Conservation (phyloP, 2,797 vertebrate species). For the Telmatherina bonti region DNA sequence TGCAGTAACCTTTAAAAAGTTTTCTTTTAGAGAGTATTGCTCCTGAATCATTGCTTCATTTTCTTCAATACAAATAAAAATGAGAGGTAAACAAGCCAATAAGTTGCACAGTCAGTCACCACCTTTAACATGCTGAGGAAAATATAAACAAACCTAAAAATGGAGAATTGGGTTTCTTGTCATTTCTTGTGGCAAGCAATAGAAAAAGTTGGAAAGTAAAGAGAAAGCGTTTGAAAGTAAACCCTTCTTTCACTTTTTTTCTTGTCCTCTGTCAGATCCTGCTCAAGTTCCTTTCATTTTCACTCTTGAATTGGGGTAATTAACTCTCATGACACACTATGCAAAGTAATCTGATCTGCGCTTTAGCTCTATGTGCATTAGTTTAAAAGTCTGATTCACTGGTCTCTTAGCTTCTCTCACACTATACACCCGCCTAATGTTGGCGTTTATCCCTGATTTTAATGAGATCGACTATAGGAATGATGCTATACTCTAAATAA, state of each 20-base stretch:
- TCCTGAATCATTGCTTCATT: slow-evolving; percentile 17
- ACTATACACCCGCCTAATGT: slow-evolving; percentile 23
- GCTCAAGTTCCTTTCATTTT: slow-evolving; percentile 65
- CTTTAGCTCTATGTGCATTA: slow-evolving; percentile 65
- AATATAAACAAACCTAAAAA: slow-evolving; percentile 14
- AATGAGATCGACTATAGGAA: slow-evolving; percentile 69
- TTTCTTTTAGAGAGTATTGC: background rate
- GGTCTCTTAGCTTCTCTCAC: slow-evolving; percentile 18
- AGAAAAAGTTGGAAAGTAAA: slow-evolving; percentile 21
- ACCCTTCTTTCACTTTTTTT: slow-evolving; percentile 31
- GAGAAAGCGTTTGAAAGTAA: slow-evolving; percentile 31
- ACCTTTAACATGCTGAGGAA: background rate
- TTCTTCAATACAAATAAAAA: slow-evolving; percentile 13
- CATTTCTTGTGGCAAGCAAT: slow-evolving; percentile 20
- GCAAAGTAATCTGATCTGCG: slow-evolving; percentile 65
- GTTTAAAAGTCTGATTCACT: slow-evolving; percentile 57
- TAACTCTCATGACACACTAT: slow-evolving; percentile 74
- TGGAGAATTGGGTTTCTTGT: slow-evolving; percentile 21
- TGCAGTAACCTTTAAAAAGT: slow-evolving; percentile 7
- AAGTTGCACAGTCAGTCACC: slow-evolving; percentile 2
- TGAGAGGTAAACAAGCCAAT: slow-evolving; percentile 14
- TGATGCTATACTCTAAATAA: slow-evolving; percentile 62
- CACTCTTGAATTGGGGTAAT: slow-evolving; percentile 75
- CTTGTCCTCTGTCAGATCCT: slow-evolving; percentile 58
- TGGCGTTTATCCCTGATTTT: slow-evolving; percentile 70